Base-by-base conservation (phyloP, 2,888 invertebrate species). In the Tanypteryx hageni region DNA sequence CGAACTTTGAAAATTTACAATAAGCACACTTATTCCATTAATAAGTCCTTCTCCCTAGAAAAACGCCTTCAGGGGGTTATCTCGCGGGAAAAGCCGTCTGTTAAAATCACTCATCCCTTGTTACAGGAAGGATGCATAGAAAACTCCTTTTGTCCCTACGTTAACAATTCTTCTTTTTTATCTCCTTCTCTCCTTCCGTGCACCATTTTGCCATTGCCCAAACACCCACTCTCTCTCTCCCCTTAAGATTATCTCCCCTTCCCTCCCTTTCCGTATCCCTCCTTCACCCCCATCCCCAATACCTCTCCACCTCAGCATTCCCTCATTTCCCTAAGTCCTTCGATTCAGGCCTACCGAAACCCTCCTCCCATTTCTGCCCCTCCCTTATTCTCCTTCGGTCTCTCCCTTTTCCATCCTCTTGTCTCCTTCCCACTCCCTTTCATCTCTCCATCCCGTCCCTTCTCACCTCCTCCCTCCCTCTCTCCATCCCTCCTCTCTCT, bases 311-410 rank as follows among this genome's bases (percentile, higher is more conserved):
- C 61, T 18, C 61, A 18, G 61, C 86, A 86, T 86, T 86, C 61
- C 86, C 86, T 86, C 86, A 86, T 86, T 86, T 86, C 86, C 86
- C 86, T 86, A 86, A 86, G 86, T 86, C 86, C 86, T 86, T 64
- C 86, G 86, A 86, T 86, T 86, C 59, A 83, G 44, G 44, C 44
- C 44, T 44, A 1, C 44, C 44, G 44, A 44, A 44, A 44, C 44
- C 44, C 44, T 44, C 44, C 44, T 44, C 44, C 85, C 22, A 1
- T 22, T 4, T 85, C 85, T 58, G 22, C 22, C 44, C 58, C 22
- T 58, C 22, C 58, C 13, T 58, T 13, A 16, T 13, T 11, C 59
- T 22, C 9, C 82, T 11, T 0, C 82, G 2, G 16, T 82, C 31
- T 14, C 58, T 13, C 85, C 58, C 27, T 22, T 58, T 58, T 13